These are phyloP conservation scores for Chymomyza caudatula DNA, from an alignment of 2,888 invertebrate genomes.

Conservation along the genomic window DNA sequence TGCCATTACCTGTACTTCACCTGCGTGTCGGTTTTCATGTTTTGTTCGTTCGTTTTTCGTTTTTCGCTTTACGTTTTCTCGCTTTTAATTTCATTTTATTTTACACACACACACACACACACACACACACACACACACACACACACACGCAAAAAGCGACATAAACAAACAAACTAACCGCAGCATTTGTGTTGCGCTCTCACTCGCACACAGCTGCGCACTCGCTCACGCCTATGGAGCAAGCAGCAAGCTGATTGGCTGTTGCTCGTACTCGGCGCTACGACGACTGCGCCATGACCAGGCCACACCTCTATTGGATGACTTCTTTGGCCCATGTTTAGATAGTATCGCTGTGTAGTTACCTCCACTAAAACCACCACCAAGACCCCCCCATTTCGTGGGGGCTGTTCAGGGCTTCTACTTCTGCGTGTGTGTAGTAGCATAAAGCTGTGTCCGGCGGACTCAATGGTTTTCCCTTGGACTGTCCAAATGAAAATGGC, in stretches of 20 bases:
- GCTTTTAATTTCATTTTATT: slow-evolving; percentile 61
- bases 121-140: neutral
- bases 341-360: neutral
- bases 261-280: slow-evolving; percentile 28
- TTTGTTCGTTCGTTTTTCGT: slow-evolving; percentile 6
- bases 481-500: slow-evolving; percentile 62
- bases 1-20: slow-evolving; percentile 52
- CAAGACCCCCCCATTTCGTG: neutral
- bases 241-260: slow-evolving; percentile 56
- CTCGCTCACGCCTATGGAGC: slow-evolving; percentile 21
- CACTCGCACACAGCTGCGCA: slow-evolving; percentile 9
- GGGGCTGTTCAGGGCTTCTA: slow-evolving; percentile 33
- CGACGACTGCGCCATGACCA: slow-evolving; percentile 66
- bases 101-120: slow-evolving; percentile 48
- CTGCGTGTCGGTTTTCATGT: slow-evolving; percentile 51
- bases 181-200: neutral
- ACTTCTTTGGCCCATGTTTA: slow-evolving; percentile 23
- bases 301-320: slow-evolving; percentile 68
- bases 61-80: slow-evolving; percentile 31
- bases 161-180: neutral
- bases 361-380: neutral
- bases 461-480: neutral
- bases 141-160: neutral
- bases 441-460: neutral
- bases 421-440: slow-evolving; percentile 3